phyloP scores from a whole-genome alignment of 2,888 invertebrate genomes.

The Antheraea yamamai region DNA sequence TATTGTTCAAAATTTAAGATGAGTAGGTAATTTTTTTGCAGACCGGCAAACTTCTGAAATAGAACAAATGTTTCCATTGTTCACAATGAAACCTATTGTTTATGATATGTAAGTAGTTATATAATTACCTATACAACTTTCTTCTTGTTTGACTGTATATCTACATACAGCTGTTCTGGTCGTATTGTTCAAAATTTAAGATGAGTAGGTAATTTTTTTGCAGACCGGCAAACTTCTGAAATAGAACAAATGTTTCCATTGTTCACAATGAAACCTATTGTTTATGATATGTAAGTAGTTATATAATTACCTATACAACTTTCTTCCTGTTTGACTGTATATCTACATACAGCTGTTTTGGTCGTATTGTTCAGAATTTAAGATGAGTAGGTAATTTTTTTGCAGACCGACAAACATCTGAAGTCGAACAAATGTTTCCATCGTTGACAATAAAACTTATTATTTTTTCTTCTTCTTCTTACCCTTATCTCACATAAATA shows the following conservation, averaged over 20 bases:
- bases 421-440: background rate
- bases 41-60: background rate
- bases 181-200: no score
- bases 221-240: background rate
- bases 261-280: background rate
- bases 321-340: background rate
- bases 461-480: no score
- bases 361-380: no score
- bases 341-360: background rate
- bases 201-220: background rate
- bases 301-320: background rate
- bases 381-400: background rate
- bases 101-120: background rate
- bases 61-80: background rate
- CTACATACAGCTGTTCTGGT: background rate
- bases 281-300: background rate
- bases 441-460: background rate
- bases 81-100: background rate
- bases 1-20: background rate
- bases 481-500: no score
- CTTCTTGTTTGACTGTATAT: background rate
- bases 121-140: background rate
- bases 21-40: background rate
- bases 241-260: background rate
- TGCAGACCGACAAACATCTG: background rate